Conservation (phyloP, 2,888 invertebrate species). For the Malthinus flaveolus region DNA sequence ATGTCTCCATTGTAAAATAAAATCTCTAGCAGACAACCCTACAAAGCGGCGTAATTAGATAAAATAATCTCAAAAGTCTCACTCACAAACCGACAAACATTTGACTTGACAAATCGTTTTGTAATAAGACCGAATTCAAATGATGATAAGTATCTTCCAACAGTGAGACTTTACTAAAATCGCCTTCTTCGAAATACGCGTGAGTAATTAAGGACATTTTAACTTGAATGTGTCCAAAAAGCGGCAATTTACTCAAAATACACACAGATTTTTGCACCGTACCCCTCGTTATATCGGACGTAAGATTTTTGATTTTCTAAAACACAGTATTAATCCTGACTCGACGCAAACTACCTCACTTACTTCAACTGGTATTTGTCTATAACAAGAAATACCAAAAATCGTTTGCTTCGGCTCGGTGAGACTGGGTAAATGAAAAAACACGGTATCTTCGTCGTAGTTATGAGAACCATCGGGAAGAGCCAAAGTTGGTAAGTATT, state of each 20-base stretch:
- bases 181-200: conserved; percentile 95
- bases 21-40: conserved; percentile 82
- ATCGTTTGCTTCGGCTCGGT: conserved; percentile 83
- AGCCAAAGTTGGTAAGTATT: conserved; percentile 93
- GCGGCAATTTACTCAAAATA: conserved; percentile 85
- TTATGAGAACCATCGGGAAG: conserved; percentile 99
- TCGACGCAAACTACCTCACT: conserved; percentile 2
- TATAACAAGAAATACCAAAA: conserved; percentile 96
- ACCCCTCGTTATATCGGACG: conserved; percentile 94
- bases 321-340: conserved; percentile 37
- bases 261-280: conserved; percentile 99
- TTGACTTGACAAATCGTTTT: conserved; percentile 64
- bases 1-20: conserved; percentile 85
- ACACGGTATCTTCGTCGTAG: conserved; percentile 92
- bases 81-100: conserved; percentile 66
- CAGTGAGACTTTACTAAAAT: conserved; percentile 85
- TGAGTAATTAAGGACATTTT: conserved; percentile 96
- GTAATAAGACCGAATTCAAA: conserved; percentile 79
- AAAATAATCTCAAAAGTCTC: conserved; percentile 2
- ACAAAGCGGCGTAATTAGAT: conserved; percentile 43
- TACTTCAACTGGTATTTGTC: conserved; percentile 95
- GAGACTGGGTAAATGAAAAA: conserved; percentile 91
- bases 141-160: conserved; percentile 91
- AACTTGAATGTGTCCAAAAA: conserved; percentile 93
- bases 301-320: conserved; percentile 87